Percentiles rank a stretch among this genome's conserved stretches.
Evolutionary conservation across 2,797 vertebrate genomes (phyloP).

Genomic region (Pangasius sanitwongsei): DNA sequence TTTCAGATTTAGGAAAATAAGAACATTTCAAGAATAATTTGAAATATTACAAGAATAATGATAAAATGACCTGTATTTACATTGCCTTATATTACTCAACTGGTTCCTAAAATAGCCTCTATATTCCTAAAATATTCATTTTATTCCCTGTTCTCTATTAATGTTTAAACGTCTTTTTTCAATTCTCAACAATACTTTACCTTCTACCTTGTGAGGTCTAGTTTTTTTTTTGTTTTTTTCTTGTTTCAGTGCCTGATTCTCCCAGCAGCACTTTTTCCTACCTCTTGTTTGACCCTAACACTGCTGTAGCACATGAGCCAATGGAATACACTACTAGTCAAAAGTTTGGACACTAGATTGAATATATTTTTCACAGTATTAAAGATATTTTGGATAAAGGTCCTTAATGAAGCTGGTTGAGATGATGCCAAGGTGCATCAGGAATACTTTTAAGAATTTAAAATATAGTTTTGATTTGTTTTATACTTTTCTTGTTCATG

Average conservation of each 20-base stretch:
- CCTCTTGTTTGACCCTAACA: conserved; percentile 18
- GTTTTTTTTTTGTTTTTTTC: background rate
- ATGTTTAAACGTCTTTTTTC: background rate
- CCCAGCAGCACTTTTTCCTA: background rate
- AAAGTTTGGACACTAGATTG: background rate
- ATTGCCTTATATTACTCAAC: background rate
- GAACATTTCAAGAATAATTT: conserved; percentile 14
- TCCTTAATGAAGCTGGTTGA: background rate
- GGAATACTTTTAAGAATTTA: background rate
- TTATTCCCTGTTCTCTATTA: background rate
- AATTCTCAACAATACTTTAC: background rate
- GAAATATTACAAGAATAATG: conserved; percentile 7
- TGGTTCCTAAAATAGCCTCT: conserved; percentile 5
- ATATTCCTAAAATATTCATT: conserved; percentile 13
- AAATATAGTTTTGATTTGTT: background rate
- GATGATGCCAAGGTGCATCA: background rate
- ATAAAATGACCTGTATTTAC: background rate
- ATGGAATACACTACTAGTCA: conserved; percentile 2
- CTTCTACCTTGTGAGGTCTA: background rate
- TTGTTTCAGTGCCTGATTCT: background rate
- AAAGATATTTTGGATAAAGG: background rate
- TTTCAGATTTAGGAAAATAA: conserved; percentile 7
- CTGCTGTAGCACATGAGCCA: conserved; percentile 6
- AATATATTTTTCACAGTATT: background rate
- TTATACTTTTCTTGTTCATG: background rate